phyloP scores from a whole-genome alignment of 1,140 invertebrate genomes.

The Pseudomyrmex cubaensis region DNA sequence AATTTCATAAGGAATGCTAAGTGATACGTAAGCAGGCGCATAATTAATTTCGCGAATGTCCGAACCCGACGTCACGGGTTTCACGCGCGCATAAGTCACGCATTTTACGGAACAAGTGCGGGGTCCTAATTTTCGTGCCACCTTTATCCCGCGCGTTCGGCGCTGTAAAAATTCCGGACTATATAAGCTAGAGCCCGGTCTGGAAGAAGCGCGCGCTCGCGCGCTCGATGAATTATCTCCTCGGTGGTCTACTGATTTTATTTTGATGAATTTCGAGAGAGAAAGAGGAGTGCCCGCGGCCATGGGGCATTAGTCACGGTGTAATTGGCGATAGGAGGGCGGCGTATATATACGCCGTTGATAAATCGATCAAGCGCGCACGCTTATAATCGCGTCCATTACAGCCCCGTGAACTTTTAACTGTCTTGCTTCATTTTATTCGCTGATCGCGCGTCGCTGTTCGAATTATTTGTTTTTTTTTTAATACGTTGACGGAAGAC shows the following conservation, averaged over 20 bases:
- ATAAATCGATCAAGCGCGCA: slow-evolving; percentile 47
- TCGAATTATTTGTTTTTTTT: not conserved
- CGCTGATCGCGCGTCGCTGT: not conserved
- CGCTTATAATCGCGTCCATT: slow-evolving; percentile 8
- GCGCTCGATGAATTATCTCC: slow-evolving; percentile 74
- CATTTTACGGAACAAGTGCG: slow-evolving; percentile 49
- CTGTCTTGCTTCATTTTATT: not conserved
- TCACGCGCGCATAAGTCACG: slow-evolving; percentile 30
- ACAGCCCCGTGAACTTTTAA: slow-evolving; percentile 14
- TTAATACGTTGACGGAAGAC: no score
- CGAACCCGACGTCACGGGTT: slow-evolving; percentile 2
- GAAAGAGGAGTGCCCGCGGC: slow-evolving; percentile 75
- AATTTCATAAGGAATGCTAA: slow-evolving; percentile 4
- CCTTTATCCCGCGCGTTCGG: slow-evolving; percentile 24
- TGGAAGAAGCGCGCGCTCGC: slow-evolving; percentile 18
- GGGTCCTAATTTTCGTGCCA: slow-evolving; percentile 53
- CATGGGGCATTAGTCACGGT: slow-evolving; percentile 80
- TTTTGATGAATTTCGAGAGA: slow-evolving; percentile 83
- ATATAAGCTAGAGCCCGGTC: not conserved
- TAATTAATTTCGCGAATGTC: slow-evolving; percentile 47
- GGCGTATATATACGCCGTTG: slow-evolving; percentile 13
- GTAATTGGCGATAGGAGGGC: slow-evolving; percentile 77
- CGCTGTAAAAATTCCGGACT: slow-evolving; percentile 61
- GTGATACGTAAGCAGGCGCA: slow-evolving; percentile 1
- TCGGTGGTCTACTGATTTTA: slow-evolving; percentile 76